Evolutionary conservation across 2,113 vertebrate species (phyloP).

Genomic region (Coturnix japonica): DNA sequence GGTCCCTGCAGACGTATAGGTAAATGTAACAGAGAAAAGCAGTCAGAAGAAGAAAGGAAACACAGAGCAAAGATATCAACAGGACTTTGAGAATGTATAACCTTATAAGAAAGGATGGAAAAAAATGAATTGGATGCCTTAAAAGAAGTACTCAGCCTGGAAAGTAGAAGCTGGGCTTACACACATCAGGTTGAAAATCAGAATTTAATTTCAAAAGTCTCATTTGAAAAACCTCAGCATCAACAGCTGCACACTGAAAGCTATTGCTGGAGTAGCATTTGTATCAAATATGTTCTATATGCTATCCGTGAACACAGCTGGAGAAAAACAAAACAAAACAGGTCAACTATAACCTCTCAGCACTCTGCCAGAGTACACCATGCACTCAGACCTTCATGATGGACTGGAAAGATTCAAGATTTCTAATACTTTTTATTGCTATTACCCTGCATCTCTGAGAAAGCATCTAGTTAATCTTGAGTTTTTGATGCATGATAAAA

Average conservation of each 20-base stretch:
- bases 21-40: neutral
- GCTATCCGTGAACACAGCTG: neutral
- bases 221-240: neutral
- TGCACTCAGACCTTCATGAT: neutral
- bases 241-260: accelerated
- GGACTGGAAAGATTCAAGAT: neutral
- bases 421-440: neutral
- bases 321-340: neutral
- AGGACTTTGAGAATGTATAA: neutral
- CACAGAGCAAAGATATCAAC: neutral
- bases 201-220: neutral
- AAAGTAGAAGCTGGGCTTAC: neutral
- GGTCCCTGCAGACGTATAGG: too few relatives aligned
- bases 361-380: neutral
- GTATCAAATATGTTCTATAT: neutral
- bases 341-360: neutral
- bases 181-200: neutral
- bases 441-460: neutral
- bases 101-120: neutral
- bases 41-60: neutral
- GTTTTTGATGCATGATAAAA: neutral
- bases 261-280: neutral
- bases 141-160: neutral
- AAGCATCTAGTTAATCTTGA: neutral
- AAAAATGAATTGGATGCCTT: neutral